Base-by-base conservation (phyloP, 2,797 vertebrate species). In the Cossypha niveicapilla region DNA sequence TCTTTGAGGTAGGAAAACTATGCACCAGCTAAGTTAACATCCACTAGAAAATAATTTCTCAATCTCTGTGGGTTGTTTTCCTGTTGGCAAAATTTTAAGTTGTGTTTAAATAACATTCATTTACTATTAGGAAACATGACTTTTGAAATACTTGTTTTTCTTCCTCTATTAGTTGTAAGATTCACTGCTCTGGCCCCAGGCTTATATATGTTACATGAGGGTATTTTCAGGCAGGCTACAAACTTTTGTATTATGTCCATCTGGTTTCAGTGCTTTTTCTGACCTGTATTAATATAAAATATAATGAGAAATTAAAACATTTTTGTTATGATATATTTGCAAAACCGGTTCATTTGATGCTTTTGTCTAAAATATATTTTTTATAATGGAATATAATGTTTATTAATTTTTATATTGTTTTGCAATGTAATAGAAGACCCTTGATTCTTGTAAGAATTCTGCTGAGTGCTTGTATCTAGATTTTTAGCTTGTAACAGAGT, bases 1-100 rank as follows among this genome's bases (percentile, higher is more conserved):
- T 99, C 62, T 97, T 98, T 92, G 60, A 62, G 53, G 99, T 99
- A 30, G 71, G 98, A 99, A 28, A 78, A 28, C 11, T 50, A 27
- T 28, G 35, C 11, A 41, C 22, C 56, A 74, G 32, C 17, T 70
- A 58, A 65, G 3, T 73, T 87, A 71, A 50, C 21, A 39, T 79
- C 27, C 11, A 30, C n/a, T n/a, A 84, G 35, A 67, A 95, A 73
- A 58, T 28, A 44, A 94, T 68, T 78, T 61, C 30, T 78, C 21
- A 27, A 30, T 0, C 78, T 65, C 23, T 85, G 13, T 45, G 22
- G 10, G 35, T 84, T 72, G 22, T 58, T 88, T 86, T 57, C 23
- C 68, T 51, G 25, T 39, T 73, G 25, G 25, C 18, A 91, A 54
- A 44, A 37, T 77, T 74, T 53, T 58, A 57, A 63, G 68, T 61